Conservation (phyloP, 2,888 invertebrate species). For the Chrysodeixis includens region DNA sequence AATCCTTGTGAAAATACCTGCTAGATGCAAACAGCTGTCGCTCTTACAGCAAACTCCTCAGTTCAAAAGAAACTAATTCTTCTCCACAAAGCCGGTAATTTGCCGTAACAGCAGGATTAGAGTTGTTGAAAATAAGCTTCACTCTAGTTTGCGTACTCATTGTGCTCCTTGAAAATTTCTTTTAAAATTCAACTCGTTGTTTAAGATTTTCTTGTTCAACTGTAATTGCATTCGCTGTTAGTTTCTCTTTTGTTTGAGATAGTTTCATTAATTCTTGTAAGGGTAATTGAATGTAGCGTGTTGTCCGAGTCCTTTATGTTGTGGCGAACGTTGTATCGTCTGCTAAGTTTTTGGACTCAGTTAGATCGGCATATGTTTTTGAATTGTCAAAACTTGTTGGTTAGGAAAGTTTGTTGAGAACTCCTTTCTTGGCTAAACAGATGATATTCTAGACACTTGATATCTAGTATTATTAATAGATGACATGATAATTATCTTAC, state of each 20-base stretch:
- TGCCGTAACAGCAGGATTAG: constrained; percentile 52
- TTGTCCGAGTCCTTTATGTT: constrained; percentile 30
- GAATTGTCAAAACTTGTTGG: neutral
- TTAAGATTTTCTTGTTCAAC: constrained; percentile 40
- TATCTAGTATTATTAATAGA: neutral
- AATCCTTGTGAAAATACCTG: constrained; percentile 2
- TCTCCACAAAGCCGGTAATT: constrained; percentile 55
- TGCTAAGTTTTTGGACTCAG: neutral
- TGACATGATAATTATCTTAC: too few species aligned
- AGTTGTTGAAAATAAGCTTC: constrained; percentile 43
- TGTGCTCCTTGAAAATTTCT: constrained; percentile 28
- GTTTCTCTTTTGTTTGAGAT: constrained; percentile 35
- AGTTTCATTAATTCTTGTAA: constrained; percentile 42
- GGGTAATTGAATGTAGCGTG: constrained; percentile 31
- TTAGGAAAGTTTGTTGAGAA: neutral
- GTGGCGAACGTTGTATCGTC: constrained; percentile 10
- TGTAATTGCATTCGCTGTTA: constrained; percentile 34
- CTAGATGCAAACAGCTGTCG: constrained; percentile 2
- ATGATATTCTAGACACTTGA: neutral
- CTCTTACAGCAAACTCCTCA: neutral
- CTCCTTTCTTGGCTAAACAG: neutral
- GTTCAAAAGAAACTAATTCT: constrained; percentile 51
- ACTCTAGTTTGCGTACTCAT: constrained; percentile 39
- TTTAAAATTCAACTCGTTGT: constrained; percentile 34
- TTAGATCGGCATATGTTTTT: neutral